Conservation (phyloP, 2,113 vertebrate genomes). For the rabbit (Oryctolagus cuniculus) region mOryCun1.1 NC_091438.1:92328501-92329000, state of each 20-base stretch:
- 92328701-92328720: neutral
- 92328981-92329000: neutral
- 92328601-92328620: too few relatives aligned
- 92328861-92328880: neutral
- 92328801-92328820: neutral
- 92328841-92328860: neutral
- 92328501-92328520: too few relatives aligned
- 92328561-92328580: too few relatives aligned
- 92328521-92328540: too few relatives aligned
- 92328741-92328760: neutral
- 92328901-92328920: neutral
- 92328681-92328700: slow-evolving; percentile 8
- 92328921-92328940: neutral
- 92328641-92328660: too few relatives aligned
- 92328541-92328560: too few relatives aligned
- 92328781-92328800: too few relatives aligned
- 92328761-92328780: neutral
- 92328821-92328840: neutral
- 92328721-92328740: neutral
- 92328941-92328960: neutral
- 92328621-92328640: too few relatives aligned
- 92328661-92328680: neutral
- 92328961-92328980: neutral
- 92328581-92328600: too few relatives aligned
- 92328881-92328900: neutral